Evolutionary conservation across 1,140 invertebrate genomes (phyloP).

Genomic region (Cydia fagiglandana): DNA sequence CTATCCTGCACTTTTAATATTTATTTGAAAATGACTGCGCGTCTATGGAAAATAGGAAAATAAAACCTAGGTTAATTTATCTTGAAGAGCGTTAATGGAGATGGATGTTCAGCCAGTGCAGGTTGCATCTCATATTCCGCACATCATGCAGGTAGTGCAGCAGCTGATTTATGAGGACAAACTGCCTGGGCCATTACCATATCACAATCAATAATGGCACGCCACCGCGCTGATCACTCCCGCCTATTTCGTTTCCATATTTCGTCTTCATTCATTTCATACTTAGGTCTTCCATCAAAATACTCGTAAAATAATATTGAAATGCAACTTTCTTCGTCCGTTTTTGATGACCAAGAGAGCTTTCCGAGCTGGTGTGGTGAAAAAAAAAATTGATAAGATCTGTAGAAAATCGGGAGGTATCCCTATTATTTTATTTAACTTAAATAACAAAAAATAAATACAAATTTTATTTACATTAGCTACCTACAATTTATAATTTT

Average conservation of each 20-base stretch:
- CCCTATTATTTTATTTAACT: too few relatives aligned
- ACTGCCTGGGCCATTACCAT: constrained; percentile 55
- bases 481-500: too few relatives aligned
- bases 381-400: too few relatives aligned
- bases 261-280: not conserved
- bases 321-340: too few relatives aligned
- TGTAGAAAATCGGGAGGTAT: not conserved
- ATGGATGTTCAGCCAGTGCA: constrained; percentile 23
- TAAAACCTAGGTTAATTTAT: constrained; percentile 5
- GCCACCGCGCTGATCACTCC: constrained; percentile 52
- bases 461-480: too few relatives aligned
- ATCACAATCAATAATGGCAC: constrained; percentile 66
- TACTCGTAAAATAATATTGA: too few relatives aligned
- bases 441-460: too few relatives aligned
- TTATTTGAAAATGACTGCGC: not conserved
- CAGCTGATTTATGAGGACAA: constrained; percentile 61
- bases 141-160: constrained; percentile 23
- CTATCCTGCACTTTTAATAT: not conserved
- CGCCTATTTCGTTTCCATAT: constrained; percentile 41
- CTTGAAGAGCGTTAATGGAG: constrained; percentile 13
- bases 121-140: constrained; percentile 20
- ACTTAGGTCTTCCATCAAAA: too few relatives aligned
- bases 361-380: too few relatives aligned
- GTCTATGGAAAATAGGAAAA: not conserved
- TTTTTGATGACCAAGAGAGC: too few relatives aligned